Evolutionary conservation across 2,797 vertebrate genomes (phyloP).

Genomic region (Pristis pectinata): DNA sequence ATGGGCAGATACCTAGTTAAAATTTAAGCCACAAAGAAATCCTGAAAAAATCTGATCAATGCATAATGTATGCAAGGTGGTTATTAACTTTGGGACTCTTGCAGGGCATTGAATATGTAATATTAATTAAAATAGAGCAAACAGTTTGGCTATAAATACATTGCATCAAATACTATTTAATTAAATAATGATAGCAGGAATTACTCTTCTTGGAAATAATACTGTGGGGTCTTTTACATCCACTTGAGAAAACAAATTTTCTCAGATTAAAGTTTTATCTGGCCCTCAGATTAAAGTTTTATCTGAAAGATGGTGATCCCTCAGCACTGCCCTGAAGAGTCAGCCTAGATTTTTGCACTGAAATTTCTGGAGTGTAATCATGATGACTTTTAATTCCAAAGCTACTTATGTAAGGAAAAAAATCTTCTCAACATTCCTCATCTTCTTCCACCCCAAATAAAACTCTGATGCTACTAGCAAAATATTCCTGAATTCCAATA

Average conservation of each 20-base stretch:
- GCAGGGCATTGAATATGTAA: background rate
- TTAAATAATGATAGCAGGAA: too few species aligned
- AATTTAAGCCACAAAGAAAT: background rate
- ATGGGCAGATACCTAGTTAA: too few species aligned
- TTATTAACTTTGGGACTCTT: background rate
- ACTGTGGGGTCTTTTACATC: too few species aligned
- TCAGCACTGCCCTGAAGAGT: too few species aligned
- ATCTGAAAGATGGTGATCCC: too few species aligned
- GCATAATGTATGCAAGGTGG: background rate
- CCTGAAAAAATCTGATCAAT: background rate
- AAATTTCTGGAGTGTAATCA: background rate
- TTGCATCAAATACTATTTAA: too few species aligned
- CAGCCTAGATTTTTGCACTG: too few species aligned
- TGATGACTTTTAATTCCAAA: background rate
- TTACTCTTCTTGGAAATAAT: too few species aligned
- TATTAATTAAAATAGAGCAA: background rate
- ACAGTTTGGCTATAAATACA: background rate
- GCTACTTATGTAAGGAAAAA: too few species aligned
- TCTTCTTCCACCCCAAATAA: background rate
- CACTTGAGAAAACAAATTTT: too few species aligned
- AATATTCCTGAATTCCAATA: background rate
- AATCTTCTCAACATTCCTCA: background rate
- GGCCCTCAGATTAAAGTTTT: too few species aligned
- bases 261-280: too few species aligned
- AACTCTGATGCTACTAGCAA: background rate